A percentile compares a stretch with the other conserved stretches of the same genome.
These are phyloP conservation scores for Mirza zaza DNA, from an alignment of 2,113 vertebrate genomes.

Conservation along the genomic window DNA sequence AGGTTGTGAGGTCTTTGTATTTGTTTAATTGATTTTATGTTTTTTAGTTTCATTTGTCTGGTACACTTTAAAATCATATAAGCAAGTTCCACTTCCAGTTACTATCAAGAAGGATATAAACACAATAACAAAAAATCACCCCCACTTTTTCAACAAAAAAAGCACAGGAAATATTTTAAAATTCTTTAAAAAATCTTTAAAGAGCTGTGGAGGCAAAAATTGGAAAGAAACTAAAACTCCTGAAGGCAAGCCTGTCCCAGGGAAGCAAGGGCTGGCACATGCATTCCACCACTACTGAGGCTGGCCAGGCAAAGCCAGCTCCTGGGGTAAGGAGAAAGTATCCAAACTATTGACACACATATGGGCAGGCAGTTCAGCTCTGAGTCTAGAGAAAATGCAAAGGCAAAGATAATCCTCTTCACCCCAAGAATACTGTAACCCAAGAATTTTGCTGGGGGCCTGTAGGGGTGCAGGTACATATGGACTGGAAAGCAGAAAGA, in stretches of 20 bases:
- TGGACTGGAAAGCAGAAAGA: neutral
- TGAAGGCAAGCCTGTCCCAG: neutral
- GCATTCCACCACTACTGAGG: neutral
- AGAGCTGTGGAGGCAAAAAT: neutral
- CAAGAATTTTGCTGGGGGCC: neutral
- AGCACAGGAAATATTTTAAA: neutral
- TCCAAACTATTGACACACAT: too few relatives aligned
- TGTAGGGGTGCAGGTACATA: accelerated
- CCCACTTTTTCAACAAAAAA: neutral
- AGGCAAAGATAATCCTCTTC: neutral
- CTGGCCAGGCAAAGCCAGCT: neutral
- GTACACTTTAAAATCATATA: neutral
- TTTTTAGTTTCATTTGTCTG: neutral
- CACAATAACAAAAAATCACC: neutral
- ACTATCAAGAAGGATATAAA: neutral
- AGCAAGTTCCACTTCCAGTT: neutral
- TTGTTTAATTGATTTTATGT: neutral
- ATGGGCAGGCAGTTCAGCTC: neutral
- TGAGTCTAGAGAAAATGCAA: neutral
- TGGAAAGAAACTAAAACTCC: neutral
- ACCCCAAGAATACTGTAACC: neutral
- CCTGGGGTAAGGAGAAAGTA: neutral
- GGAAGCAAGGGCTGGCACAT: neutral
- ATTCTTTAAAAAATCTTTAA: neutral
- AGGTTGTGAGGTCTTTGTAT: neutral